Evolutionary conservation across 2,888 invertebrate genomes (phyloP).

Genomic region (Gibbula magus): DNA sequence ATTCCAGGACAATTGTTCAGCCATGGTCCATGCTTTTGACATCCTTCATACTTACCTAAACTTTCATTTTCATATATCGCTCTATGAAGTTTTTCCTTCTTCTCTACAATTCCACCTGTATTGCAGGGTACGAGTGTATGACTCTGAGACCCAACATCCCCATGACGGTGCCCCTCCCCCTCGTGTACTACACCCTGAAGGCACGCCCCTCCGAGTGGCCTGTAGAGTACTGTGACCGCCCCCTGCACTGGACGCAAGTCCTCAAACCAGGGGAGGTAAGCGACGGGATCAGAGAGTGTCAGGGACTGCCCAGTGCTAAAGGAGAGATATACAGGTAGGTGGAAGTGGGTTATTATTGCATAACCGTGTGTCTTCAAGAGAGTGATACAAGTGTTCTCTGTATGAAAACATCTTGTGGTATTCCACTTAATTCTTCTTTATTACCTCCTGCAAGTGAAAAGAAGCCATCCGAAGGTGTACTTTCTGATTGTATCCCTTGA

Average conservation of each 20-base stretch:
- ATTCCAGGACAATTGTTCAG: no score
- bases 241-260: conserved; percentile 81
- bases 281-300: conserved; percentile 73
- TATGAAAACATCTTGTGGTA: no score
- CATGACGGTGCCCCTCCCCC: conserved; percentile 85
- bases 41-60: no score
- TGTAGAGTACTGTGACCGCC: conserved; percentile 78
- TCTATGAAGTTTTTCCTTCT: no score
- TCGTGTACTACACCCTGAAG: conserved; percentile 85
- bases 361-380: neutral
- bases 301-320: conserved; percentile 30
- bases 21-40: no score
- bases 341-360: neutral
- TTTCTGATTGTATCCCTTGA: no score
- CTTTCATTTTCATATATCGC: no score
- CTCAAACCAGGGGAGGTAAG: conserved; percentile 76
- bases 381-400: no score
- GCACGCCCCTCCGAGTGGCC: conserved; percentile 81
- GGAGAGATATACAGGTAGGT: conserved; percentile 19
- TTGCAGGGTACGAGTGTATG: conserved; percentile 41
- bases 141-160: conserved; percentile 38
- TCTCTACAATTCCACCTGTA: no score
- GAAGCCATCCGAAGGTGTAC: no score
- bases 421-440: no score
- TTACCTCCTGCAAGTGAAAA: no score